Evolutionary conservation across 2,888 invertebrate genomes (phyloP).

Genomic region (Drosophila mercatorum): DNA sequence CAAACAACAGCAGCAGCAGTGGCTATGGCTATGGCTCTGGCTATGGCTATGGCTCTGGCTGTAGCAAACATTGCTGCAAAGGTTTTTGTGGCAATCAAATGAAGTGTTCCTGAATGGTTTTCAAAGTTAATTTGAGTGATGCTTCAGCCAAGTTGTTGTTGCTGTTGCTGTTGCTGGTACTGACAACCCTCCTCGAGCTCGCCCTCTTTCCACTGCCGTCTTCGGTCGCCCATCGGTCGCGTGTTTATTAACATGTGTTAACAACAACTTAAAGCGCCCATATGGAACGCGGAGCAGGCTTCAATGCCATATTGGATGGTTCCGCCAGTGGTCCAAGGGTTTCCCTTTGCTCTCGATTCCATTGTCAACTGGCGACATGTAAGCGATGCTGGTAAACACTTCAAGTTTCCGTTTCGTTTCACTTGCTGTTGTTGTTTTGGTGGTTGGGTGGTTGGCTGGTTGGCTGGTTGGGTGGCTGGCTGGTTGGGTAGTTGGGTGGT

Average conservation of each 20-base stretch:
- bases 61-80: conserved; percentile 31
- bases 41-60: too few relatives aligned
- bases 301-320: conserved; percentile 43
- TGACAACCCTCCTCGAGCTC: conserved; percentile 62
- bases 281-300: conserved; percentile 54
- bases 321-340: conserved; percentile 44
- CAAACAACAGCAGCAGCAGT: conserved; percentile 62
- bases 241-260: conserved; percentile 82
- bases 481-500: neutral
- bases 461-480: conserved; percentile 5
- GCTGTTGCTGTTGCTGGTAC: conserved; percentile 62
- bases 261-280: conserved; percentile 81
- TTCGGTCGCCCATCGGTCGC: conserved; percentile 51
- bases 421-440: conserved; percentile 27
- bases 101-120: conserved; percentile 84
- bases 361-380: conserved; percentile 59
- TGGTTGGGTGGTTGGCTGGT: conserved; percentile 5
- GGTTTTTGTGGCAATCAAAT: conserved; percentile 82
- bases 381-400: conserved; percentile 81
- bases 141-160: conserved; percentile 65
- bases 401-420: conserved; percentile 72
- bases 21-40: neutral
- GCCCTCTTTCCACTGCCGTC: neutral
- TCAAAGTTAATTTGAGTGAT: conserved; percentile 84
- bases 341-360: conserved; percentile 34